phyloP scores from a whole-genome alignment of 2,888 invertebrate genomes.

The Listrodromus nycthemerus region DNA sequence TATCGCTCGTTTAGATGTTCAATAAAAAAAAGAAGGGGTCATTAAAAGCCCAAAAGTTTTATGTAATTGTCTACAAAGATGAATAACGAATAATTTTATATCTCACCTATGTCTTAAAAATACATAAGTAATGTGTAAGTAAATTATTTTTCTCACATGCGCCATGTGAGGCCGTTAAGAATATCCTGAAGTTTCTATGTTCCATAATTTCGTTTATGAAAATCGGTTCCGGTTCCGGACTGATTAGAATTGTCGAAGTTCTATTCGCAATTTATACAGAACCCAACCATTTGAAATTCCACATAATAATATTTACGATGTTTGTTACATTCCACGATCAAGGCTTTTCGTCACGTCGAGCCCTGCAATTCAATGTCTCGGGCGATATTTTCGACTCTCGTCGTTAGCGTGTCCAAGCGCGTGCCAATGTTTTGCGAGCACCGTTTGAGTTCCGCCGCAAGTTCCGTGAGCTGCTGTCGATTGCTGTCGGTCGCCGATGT shows the following conservation, averaged over 20 bases:
- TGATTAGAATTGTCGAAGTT: neutral
- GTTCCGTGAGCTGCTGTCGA: slow-evolving; percentile 77
- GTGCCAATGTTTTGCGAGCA: slow-evolving; percentile 76
- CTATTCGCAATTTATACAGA: neutral
- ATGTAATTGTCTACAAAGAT: neutral
- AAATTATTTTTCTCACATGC: too few relatives aligned
- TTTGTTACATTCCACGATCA: slow-evolving; percentile 32
- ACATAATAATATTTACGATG: slow-evolving; percentile 10
- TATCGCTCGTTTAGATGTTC: too few relatives aligned
- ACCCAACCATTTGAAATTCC: slow-evolving; percentile 18
- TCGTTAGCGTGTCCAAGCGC: slow-evolving; percentile 75
- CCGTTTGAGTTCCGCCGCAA: slow-evolving; percentile 77
- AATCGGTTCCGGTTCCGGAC: neutral
- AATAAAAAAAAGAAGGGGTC: neutral
- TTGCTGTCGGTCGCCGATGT: slow-evolving; percentile 74
- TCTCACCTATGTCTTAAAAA: neutral
- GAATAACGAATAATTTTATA: neutral
- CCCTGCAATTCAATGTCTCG: slow-evolving; percentile 70
- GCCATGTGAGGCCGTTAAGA: too few relatives aligned
- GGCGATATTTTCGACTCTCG: slow-evolving; percentile 75
- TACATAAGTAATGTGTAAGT: too few relatives aligned
- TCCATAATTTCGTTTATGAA: too few relatives aligned
- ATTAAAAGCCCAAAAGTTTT: neutral
- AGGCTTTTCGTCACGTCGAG: slow-evolving; percentile 49
- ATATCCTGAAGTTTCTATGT: too few relatives aligned